A percentile compares a stretch with the other conserved stretches of the same genome.
These are phyloP conservation scores for Paelopatides confundens DNA, from an alignment of 53 echinoderm and acorn worm species.

Conservation along the genomic window DNA sequence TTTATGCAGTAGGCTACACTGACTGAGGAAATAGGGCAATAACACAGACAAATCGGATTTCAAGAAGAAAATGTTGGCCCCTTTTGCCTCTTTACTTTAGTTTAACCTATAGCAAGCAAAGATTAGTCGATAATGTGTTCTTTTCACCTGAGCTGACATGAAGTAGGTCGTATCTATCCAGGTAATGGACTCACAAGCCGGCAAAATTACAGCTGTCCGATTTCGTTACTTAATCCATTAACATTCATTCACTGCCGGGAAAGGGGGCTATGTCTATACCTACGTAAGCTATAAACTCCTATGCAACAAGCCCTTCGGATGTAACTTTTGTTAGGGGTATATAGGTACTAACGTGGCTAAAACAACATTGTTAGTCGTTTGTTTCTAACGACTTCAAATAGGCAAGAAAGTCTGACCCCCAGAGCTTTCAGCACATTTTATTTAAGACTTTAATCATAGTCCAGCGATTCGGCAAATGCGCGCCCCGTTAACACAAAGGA, in stretches of 20 bases:
- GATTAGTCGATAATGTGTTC: slow-evolving; percentile 41
- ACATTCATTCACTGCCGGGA: neutral
- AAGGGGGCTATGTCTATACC: slow-evolving; percentile 8
- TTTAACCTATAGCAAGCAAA: slow-evolving; percentile 39
- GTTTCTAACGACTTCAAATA: neutral
- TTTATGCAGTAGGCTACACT: too few species aligned
- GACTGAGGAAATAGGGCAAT: neutral
- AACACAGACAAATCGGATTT: neutral
- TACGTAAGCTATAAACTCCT: neutral
- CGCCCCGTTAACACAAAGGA: too few species aligned
- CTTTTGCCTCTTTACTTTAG: slow-evolving; percentile 3
- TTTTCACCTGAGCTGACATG: slow-evolving; percentile 5
- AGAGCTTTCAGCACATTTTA: neutral
- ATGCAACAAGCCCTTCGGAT: slow-evolving; percentile 11
- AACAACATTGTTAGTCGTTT: neutral
- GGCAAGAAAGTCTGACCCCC: neutral
- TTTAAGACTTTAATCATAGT: too few species aligned
- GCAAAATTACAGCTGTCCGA: slow-evolving; percentile 26
- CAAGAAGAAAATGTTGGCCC: neutral
- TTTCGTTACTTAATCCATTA: slow-evolving; percentile 30
- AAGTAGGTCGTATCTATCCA: slow-evolving; percentile 17
- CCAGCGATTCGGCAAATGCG: too few species aligned
- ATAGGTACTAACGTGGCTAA: slow-evolving; percentile 3
- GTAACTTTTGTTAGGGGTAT: neutral
- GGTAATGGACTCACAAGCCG: neutral